Conservation (phyloP, 2,113 vertebrate genomes). For the Sylvietta virens region DNA sequence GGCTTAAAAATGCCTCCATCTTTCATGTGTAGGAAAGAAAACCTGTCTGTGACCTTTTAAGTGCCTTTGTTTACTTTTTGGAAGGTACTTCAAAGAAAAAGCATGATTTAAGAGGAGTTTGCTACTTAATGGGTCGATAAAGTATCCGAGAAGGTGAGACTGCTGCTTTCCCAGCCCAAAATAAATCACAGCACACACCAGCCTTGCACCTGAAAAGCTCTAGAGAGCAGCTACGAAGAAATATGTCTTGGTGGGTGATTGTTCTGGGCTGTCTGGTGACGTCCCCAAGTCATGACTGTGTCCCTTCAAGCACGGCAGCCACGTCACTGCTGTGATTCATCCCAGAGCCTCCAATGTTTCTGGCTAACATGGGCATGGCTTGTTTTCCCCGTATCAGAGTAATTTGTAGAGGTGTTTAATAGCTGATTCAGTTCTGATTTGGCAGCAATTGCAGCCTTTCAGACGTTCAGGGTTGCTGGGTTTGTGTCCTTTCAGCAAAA, state of each 20-base stretch:
- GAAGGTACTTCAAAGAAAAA: background rate
- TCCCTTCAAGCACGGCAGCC: background rate
- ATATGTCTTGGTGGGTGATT: background rate
- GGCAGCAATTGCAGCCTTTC: background rate
- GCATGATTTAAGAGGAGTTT: background rate
- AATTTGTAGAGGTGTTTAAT: conserved; percentile 18
- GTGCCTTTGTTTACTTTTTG: conserved; percentile 7
- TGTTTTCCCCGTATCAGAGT: background rate
- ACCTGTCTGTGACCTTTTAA: background rate
- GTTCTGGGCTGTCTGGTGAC: background rate
- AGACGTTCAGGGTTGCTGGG: background rate
- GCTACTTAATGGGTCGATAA: background rate
- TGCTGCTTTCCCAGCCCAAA: background rate
- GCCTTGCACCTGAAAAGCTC: background rate
- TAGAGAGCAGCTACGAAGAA: background rate
- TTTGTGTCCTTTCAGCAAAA: background rate
- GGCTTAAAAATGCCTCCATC: background rate
- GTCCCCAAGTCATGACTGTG: background rate
- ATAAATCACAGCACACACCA: background rate
- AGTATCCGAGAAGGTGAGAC: background rate
- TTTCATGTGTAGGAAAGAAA: background rate
- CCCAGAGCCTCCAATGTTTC: background rate
- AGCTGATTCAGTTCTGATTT: background rate
- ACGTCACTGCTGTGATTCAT: conserved; percentile 10
- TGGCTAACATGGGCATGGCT: background rate